phyloP scores from a whole-genome alignment of 2,797 vertebrate species.

The Lates japonicus region DNA sequence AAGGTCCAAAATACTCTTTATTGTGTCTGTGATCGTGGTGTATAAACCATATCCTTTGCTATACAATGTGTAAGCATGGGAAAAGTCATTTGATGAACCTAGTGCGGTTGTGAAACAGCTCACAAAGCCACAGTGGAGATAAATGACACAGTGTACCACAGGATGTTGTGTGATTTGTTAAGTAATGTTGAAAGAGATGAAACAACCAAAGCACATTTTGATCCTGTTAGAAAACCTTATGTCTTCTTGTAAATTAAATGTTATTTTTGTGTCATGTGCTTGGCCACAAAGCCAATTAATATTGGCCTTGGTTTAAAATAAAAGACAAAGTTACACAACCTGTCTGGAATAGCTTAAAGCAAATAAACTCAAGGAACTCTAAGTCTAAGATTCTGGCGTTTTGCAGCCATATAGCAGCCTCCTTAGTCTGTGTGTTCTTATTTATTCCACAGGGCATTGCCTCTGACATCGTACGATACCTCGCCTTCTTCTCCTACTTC shows the following conservation, averaged over 20 bases:
- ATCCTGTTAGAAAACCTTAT: constrained; percentile 24
- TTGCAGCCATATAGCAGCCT: constrained; percentile 1
- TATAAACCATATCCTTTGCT: constrained; percentile 62
- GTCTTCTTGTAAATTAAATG: constrained; percentile 19
- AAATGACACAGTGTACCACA: constrained; percentile 48
- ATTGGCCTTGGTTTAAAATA: constrained; percentile 33
- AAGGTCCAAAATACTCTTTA: constrained; percentile 84
- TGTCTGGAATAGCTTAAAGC: constrained; percentile 27
- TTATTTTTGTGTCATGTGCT: constrained; percentile 46
- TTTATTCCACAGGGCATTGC: constrained; percentile 86
- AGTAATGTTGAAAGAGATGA: constrained; percentile 38
- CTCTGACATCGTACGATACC: constrained; percentile 85
- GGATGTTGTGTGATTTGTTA: constrained; percentile 70
- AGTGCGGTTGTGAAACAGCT: constrained; percentile 57
- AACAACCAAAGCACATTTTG: constrained; percentile 34
- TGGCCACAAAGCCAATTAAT: constrained; percentile 43
- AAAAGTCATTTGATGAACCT: constrained; percentile 45
- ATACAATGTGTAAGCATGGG: constrained; percentile 63
- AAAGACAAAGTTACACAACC: constrained; percentile 26
- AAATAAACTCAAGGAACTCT: constrained; percentile 28
- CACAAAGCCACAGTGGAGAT: constrained; percentile 53
- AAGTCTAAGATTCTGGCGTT: not conserved
- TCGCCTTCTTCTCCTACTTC: constrained; percentile 90
- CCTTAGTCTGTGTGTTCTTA: constrained; percentile 27
- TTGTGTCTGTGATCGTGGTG: constrained; percentile 76